Evolutionary conservation across 1,140 invertebrate genomes (phyloP).

Genomic region (Brachionus paranguensis): DNA sequence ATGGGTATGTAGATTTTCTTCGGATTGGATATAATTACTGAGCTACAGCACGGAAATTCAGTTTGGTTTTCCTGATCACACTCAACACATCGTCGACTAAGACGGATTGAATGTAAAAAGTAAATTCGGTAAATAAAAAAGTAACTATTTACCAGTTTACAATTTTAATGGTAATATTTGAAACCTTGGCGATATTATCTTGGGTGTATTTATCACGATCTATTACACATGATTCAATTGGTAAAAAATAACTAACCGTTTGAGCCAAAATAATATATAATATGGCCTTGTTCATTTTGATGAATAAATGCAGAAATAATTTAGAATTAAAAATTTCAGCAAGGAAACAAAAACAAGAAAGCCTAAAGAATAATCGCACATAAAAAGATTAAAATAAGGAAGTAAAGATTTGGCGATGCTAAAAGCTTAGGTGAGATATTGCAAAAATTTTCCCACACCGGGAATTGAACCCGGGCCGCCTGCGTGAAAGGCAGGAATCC

Average conservation of each 20-base stretch:
- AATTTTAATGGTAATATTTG: not conserved
- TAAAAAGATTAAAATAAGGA: not conserved
- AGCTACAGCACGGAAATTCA: not conserved
- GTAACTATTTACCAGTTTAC: not conserved
- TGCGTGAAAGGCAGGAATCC: too few relatives aligned
- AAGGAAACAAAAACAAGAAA: not conserved
- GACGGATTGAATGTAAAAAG: not conserved
- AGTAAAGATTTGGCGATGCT: not conserved
- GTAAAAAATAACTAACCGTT: not conserved
- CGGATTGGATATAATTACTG: not conserved
- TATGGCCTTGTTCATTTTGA: not conserved
- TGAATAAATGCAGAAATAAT: not conserved
- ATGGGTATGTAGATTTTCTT: not conserved
- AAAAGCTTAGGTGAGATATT: not conserved
- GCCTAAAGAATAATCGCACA: not conserved
- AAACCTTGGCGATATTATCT: not conserved
- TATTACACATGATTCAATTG: not conserved
- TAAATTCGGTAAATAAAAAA: not conserved
- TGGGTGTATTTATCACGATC: not conserved
- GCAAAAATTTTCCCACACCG: not conserved
- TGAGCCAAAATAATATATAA: not conserved
- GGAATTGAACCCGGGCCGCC: not conserved
- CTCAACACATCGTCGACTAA: not conserved
- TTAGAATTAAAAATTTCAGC: not conserved
- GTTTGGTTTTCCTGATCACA: not conserved